These are phyloP conservation scores for Drosophila serrata DNA, from an alignment of 1,140 invertebrate genomes.

Conservation along the genomic window DNA sequence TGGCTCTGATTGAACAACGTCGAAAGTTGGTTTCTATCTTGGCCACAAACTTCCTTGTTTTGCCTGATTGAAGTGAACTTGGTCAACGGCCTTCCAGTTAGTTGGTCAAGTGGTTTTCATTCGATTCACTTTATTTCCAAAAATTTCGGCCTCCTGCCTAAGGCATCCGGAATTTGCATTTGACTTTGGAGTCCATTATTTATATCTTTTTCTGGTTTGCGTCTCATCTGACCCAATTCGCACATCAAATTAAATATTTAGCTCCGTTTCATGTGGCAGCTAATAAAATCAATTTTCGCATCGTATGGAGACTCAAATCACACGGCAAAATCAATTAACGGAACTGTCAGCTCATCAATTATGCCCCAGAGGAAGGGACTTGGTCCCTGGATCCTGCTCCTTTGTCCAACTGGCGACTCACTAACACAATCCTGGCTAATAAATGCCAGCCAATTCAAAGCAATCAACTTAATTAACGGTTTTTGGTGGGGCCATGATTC, in stretches of 20 bases:
- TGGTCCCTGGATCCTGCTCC: slow-evolving; percentile 19
- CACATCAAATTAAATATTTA: slow-evolving; percentile 65
- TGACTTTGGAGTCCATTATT: slow-evolving; percentile 16
- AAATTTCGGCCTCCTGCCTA: slow-evolving; percentile 25
- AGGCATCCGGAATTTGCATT: slow-evolving; percentile 28
- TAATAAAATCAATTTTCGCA: slow-evolving; percentile 72
- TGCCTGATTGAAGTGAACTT: slow-evolving; percentile 53
- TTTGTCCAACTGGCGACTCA: slow-evolving; percentile 57
- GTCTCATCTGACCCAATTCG: slow-evolving; percentile 30
- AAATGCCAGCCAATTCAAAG: slow-evolving; percentile 78
- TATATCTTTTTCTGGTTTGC: not conserved
- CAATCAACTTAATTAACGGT: slow-evolving; percentile 82
- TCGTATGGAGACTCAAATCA: slow-evolving; percentile 41
- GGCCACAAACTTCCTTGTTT: slow-evolving; percentile 44
- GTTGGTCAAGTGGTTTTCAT: slow-evolving; percentile 38
- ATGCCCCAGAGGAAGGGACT: slow-evolving; percentile 23
- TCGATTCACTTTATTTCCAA: slow-evolving; percentile 27
- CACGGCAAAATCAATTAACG: slow-evolving; percentile 75
- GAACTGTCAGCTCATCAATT: slow-evolving; percentile 73
- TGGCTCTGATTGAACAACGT: slow-evolving; percentile 64
- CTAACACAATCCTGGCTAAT: slow-evolving; percentile 71
- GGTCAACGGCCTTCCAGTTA: slow-evolving; percentile 37
- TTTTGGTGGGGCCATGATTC: slow-evolving; percentile 63
- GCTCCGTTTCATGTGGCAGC: slow-evolving; percentile 47
- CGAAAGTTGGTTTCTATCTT: slow-evolving; percentile 32